Base-by-base conservation (phyloP, 2,888 invertebrate genomes). In the Amiota minor region DNA sequence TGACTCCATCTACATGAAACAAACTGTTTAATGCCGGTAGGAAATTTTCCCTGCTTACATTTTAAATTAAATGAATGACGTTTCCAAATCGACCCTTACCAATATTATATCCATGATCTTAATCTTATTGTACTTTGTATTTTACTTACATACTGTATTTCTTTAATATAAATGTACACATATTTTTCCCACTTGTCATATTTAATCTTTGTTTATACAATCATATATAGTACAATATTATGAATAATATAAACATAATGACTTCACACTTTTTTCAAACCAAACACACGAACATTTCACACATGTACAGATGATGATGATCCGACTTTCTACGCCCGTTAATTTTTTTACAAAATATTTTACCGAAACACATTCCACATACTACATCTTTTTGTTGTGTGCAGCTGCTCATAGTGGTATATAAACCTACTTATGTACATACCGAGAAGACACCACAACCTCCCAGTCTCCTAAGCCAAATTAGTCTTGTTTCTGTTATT, bases 191-290 rank as follows among this genome's bases (percentile, higher is more conserved):
- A 14, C 59, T 20, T 20, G 20, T 14, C 59, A 59, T 20, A 59
- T 20, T 18, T 16, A 18, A 20, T 59, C 59, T 59, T 59, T 59
- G 18, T 72, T 74, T 81, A 74, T 74, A 75, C 62, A 76, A 75
- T 73, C 75, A 72, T 53, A 70, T 65, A n/a, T n/a, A n/a, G n/a
- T n/a, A 71, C 71, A 76, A 75, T 81, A 80, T 79, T 76, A 82
- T 79, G 76, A 82, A 75, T 82, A 77, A 80, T 80, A 77, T 77
- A 71, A 79, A 76, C 74, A 77, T 77, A 79, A 85, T 83, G 83
- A 83, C 80, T 77, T 77, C 68, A 70, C 85, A 78, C 72, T 75
- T 79, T 77, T 77, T 74, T 71, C 47, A 62, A 69, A 16, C 73
- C 72, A 72, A 35, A 56, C 69, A 62, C 67, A 35, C 35, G 35